Percentiles rank a stretch among this genome's conserved stretches.
Evolutionary conservation across 2,113 vertebrate genomes (phyloP).

Genomic region (Colinus virginianus): DNA sequence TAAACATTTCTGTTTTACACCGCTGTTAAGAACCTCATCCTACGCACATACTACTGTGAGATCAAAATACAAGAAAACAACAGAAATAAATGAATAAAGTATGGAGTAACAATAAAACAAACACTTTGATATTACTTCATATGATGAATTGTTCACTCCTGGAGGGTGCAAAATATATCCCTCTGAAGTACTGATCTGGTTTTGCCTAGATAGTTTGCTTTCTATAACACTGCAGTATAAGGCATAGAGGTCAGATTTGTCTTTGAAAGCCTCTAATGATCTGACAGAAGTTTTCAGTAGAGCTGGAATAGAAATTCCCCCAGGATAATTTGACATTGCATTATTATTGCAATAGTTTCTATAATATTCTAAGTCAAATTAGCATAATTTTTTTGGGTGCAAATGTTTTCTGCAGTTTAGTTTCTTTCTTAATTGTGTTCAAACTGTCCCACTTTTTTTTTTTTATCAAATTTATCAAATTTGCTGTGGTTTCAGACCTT

Average conservation of each 20-base stretch:
- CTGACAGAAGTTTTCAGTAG: conserved; percentile 45
- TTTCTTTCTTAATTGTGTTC: conserved; percentile 1
- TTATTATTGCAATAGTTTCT: conserved; percentile 54
- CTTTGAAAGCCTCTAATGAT: conserved; percentile 41
- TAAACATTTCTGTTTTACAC: background rate
- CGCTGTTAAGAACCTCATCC: background rate
- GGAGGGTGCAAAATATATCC: background rate
- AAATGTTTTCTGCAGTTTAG: background rate
- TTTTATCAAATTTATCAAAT: background rate
- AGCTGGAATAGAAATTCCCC: conserved; percentile 45
- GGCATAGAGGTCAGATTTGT: conserved; percentile 40
- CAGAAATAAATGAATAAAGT: background rate
- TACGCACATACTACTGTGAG: background rate
- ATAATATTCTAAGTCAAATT: conserved; percentile 53
- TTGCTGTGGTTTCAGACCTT: background rate
- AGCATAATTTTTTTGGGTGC: background rate
- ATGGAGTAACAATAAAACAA: conserved; percentile 6
- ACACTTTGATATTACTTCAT: background rate
- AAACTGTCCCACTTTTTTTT: background rate
- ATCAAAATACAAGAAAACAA: background rate
- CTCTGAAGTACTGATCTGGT: background rate
- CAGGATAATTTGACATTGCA: conserved; percentile 45
- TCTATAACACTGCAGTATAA: background rate
- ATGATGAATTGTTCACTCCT: background rate
- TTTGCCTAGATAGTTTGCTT: conserved; percentile 31